These are phyloP conservation scores for Varanus salvator DNA, from an alignment of 2,113 vertebrate genomes.

Conservation along the genomic window DNA sequence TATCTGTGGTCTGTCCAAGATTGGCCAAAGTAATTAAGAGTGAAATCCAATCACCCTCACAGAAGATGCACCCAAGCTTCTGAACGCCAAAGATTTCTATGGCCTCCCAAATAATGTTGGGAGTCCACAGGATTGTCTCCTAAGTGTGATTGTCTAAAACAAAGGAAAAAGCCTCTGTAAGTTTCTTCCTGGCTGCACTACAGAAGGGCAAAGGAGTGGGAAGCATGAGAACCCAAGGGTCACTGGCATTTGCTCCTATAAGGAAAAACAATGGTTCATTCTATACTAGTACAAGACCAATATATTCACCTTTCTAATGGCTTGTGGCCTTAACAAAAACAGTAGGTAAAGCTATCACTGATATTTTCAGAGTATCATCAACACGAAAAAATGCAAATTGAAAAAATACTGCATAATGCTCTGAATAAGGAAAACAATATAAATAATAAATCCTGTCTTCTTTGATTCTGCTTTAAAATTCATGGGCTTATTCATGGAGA, in stretches of 20 bases:
- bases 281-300: neutral
- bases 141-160: neutral
- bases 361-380: neutral
- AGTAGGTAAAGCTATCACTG: neutral
- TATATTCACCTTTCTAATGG: neutral
- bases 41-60: no score
- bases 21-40: neutral
- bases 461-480: slow-evolving; percentile 24
- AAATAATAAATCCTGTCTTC: slow-evolving; percentile 12
- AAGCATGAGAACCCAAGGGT: neutral
- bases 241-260: neutral
- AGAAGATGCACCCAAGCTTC: no score
- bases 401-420: slow-evolving; percentile 33
- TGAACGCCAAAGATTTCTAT: no score
- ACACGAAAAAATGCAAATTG: neutral
- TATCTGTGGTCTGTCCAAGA: neutral
- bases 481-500: neutral
- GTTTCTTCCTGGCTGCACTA: neutral
- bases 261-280: neutral
- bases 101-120: no score
- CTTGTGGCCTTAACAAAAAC: neutral
- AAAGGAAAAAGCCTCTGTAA: neutral
- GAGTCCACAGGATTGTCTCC: no score
- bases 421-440: slow-evolving; percentile 7
- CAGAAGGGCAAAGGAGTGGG: neutral